Conservation (phyloP, 2,113 vertebrate species). For the Pterophyllum scalare region DNA sequence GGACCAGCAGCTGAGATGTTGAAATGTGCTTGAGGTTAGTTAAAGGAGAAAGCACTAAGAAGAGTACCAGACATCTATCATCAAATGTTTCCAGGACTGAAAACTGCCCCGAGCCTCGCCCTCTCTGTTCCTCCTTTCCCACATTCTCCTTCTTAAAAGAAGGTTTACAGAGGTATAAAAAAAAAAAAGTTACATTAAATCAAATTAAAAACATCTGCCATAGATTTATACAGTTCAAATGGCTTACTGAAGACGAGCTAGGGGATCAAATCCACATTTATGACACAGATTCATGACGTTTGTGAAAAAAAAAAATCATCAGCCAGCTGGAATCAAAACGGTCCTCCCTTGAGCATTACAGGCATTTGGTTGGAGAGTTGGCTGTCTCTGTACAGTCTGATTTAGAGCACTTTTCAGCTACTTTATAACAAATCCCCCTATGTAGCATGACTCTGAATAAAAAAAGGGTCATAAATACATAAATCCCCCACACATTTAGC, state of each 20-base stretch:
- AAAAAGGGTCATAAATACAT: slow-evolving; percentile 6
- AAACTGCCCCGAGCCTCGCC: slow-evolving; percentile 27
- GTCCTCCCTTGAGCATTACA: slow-evolving; percentile 16
- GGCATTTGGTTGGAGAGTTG: slow-evolving; percentile 13
- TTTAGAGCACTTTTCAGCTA: slow-evolving; percentile 11
- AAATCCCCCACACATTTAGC: neutral
- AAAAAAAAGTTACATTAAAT: slow-evolving; percentile 22
- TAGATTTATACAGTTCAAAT: slow-evolving; percentile 8
- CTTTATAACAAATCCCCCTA: slow-evolving; percentile 13
- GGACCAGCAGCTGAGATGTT: slow-evolving; percentile 18
- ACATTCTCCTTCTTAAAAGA: slow-evolving; percentile 5
- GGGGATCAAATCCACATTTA: slow-evolving; percentile 23
- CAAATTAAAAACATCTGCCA: slow-evolving; percentile 29
- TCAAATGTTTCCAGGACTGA: slow-evolving; percentile 59
- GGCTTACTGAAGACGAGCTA: slow-evolving; percentile 2
- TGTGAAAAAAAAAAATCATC: slow-evolving; percentile 8
- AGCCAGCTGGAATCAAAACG: slow-evolving; percentile 33
- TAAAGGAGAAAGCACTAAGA: slow-evolving; percentile 43
- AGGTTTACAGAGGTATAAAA: slow-evolving; percentile 11
- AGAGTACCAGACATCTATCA: slow-evolving; percentile 59
- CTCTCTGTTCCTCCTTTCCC: slow-evolving; percentile 7
- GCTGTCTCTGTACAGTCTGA: neutral
- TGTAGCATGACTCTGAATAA: slow-evolving; percentile 11
- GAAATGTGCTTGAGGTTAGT: slow-evolving; percentile 52
- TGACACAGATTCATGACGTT: slow-evolving; percentile 35